A percentile compares a stretch with the other conserved stretches of the same genome.
These are phyloP conservation scores for Pygoscelis antarcticus DNA, from an alignment of 2,113 vertebrate species.

Conservation along the genomic window DNA sequence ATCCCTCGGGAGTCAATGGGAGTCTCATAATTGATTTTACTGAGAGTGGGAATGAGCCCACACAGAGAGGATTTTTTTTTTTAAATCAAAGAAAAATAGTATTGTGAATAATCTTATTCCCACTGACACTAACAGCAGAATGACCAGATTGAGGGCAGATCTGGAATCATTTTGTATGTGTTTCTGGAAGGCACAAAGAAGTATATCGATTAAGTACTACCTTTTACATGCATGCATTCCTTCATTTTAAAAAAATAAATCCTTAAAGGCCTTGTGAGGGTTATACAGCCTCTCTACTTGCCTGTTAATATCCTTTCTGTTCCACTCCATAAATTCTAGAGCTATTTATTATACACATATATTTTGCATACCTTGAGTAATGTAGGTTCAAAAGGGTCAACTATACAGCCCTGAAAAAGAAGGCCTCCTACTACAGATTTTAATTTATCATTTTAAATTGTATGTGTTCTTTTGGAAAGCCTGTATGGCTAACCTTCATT, in stretches of 20 bases:
- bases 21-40: conserved; percentile 53
- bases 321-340: conserved; percentile 71
- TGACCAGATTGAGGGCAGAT: conserved; percentile 52
- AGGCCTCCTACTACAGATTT: conserved; percentile 55
- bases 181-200: conserved; percentile 46
- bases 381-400: conserved; percentile 65
- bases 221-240: conserved; percentile 61
- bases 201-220: conserved; percentile 49
- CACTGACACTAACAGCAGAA: not conserved
- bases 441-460: conserved; percentile 61
- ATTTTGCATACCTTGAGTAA: conserved; percentile 72
- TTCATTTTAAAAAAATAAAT: conserved; percentile 69
- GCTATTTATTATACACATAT: conserved; percentile 73
- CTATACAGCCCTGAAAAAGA: conserved; percentile 63
- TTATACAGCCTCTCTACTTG: conserved; percentile 69
- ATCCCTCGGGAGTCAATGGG: conserved; percentile 20
- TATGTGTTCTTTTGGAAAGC: conserved; percentile 47
- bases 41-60: conserved; percentile 56
- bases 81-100: not conserved
- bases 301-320: conserved; percentile 72
- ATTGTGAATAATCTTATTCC: conserved; percentile 5
- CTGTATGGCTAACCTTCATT: conserved; percentile 48
- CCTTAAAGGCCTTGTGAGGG: conserved; percentile 70
- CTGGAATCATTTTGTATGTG: not conserved
- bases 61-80: conserved; percentile 23